These are phyloP conservation scores for Gymnoscopelus microlampas DNA, from an alignment of 2,797 vertebrate species.

Conservation along the genomic window DNA sequence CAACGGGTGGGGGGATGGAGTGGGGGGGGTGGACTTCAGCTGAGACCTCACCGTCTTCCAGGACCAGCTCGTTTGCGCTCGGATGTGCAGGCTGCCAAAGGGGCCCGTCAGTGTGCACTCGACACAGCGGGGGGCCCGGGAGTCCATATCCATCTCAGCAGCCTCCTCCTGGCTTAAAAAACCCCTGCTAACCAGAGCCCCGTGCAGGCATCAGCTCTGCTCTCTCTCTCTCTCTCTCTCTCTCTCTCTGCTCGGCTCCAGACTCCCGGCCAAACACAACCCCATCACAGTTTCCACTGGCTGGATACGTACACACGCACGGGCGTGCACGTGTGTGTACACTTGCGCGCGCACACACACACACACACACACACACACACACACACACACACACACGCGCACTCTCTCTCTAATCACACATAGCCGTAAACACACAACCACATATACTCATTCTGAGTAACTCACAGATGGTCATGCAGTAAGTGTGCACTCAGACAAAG, in stretches of 20 bases:
- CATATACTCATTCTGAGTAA: no score
- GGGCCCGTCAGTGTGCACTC: constrained; percentile 77
- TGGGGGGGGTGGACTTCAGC: constrained; percentile 59
- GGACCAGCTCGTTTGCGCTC: constrained; percentile 80
- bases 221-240: neutral
- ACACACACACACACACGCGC: constrained; percentile 18
- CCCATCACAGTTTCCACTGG: constrained; percentile 81
- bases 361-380: constrained; percentile 34
- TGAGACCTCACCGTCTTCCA: constrained; percentile 80
- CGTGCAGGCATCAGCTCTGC: constrained; percentile 73
- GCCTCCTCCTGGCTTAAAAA: constrained; percentile 80
- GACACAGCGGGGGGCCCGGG: constrained; percentile 74
- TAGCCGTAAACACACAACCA: neutral
- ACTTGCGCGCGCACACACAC: constrained; percentile 37
- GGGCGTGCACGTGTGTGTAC: neutral
- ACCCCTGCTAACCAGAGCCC: constrained; percentile 77
- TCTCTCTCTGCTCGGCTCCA: constrained; percentile 24
- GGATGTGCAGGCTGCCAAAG: constrained; percentile 80
- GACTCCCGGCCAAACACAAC: constrained; percentile 77
- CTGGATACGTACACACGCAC: constrained; percentile 72
- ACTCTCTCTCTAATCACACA: constrained; percentile 1
- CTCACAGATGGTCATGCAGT: no score
- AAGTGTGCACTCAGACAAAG: no score
- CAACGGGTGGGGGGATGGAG: constrained; percentile 53
- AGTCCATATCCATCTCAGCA: constrained; percentile 83